Percentiles rank a stretch among this genome's conserved stretches.
phyloP scores from a whole-genome alignment of 2,888 invertebrate genomes.

The Agriopis leucophaearia region DNA sequence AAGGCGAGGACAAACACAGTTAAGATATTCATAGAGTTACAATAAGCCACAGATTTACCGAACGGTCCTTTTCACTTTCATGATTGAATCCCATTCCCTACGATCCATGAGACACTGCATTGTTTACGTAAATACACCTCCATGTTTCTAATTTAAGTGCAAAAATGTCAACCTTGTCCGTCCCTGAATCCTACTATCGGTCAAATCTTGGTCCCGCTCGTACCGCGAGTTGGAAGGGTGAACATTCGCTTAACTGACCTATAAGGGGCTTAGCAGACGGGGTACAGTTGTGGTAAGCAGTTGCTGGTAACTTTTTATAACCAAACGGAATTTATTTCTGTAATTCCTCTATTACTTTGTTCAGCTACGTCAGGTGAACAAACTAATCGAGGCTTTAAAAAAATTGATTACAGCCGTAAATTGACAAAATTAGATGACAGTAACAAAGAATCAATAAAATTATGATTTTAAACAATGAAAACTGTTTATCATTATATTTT shows the following conservation, averaged over 20 bases:
- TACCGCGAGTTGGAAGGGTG: conserved; percentile 65
- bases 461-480: no score
- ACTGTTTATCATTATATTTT: no score
- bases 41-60: conserved; percentile 30
- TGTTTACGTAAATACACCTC: conserved; percentile 49
- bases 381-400: no score
- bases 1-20: conserved; percentile 4
- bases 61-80: conserved; percentile 43
- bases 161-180: conserved; percentile 47
- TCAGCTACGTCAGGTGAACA: no score
- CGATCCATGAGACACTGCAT: conserved; percentile 41
- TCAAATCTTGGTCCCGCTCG: conserved; percentile 73
- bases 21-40: conserved; percentile 20
- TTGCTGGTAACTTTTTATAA: neutral
- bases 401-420: neutral
- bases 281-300: conserved; percentile 21
- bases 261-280: conserved; percentile 51
- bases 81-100: conserved; percentile 45
- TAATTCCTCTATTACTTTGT: no score
- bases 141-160: conserved; percentile 59
- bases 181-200: conserved; percentile 65
- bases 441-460: no score
- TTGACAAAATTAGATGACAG: no score
- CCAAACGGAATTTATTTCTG: no score
- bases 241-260: conserved; percentile 78